Conservation (phyloP, 2,113 vertebrate species). For the Dascyllus trimaculatus region DNA sequence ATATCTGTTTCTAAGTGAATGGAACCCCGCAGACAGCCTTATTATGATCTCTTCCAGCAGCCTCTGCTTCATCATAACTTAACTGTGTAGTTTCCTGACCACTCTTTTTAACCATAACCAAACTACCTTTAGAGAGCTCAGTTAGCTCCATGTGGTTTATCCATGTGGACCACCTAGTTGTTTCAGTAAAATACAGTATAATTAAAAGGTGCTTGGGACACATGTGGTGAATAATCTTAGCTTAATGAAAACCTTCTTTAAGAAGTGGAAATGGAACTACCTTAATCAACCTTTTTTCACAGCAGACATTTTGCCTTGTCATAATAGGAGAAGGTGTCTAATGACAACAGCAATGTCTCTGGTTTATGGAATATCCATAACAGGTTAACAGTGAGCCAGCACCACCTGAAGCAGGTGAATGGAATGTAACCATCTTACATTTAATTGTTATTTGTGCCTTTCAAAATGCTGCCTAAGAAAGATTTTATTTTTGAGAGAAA, state of each 20-base stretch:
- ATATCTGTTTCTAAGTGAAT: slow-evolving; percentile 6
- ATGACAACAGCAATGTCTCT: too few species aligned
- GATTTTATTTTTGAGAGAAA: too few species aligned
- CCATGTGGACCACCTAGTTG: slow-evolving; percentile 10
- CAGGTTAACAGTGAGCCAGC: too few species aligned
- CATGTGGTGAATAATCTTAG: not conserved
- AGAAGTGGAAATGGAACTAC: not conserved
- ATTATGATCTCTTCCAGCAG: not conserved
- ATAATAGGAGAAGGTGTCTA: too few species aligned
- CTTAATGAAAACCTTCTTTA: not conserved
- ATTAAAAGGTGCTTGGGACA: slow-evolving; percentile 6
- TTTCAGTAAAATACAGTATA: not conserved
- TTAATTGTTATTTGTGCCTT: too few species aligned
- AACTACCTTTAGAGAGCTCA: not conserved
- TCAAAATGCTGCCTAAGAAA: too few species aligned
- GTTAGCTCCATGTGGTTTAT: not conserved
- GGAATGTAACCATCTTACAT: too few species aligned
- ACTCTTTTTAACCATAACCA: not conserved
- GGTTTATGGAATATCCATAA: too few species aligned
- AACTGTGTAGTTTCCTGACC: not conserved
- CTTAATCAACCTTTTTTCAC: too few species aligned
- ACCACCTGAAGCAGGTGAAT: too few species aligned
- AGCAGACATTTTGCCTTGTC: too few species aligned
- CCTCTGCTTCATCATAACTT: not conserved
- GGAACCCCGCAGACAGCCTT: not conserved